Evolutionary conservation across 2,797 vertebrate genomes (phyloP).

Genomic region (Crax fasciolata): DNA sequence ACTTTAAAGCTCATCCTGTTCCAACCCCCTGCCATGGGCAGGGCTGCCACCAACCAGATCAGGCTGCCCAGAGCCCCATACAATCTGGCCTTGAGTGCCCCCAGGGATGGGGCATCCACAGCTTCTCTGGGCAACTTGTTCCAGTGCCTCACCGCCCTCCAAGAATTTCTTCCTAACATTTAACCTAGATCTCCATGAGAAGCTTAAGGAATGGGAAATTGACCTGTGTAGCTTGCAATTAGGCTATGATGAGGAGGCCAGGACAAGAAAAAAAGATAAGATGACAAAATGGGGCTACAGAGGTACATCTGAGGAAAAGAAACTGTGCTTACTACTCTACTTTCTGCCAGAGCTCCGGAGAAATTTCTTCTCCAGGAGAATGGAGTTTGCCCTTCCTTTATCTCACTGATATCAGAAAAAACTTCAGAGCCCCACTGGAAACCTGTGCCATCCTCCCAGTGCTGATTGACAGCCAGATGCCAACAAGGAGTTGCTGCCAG

Average conservation of each 20-base stretch:
- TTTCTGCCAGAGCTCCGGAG: neutral
- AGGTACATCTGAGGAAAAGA: neutral
- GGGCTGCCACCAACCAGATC: no score
- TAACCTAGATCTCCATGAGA: neutral
- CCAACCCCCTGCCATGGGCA: no score
- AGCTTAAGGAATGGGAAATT: neutral
- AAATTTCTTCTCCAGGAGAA: neutral
- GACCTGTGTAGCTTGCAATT: neutral
- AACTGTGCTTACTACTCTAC: neutral
- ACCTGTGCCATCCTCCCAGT: neutral
- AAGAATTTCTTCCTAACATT: no score
- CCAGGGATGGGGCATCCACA: no score
- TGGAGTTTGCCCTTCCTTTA: neutral
- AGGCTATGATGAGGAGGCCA: neutral
- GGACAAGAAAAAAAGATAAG: neutral
- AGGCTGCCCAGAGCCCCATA: no score
- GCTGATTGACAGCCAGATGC: neutral
- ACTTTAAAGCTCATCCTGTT: no score
- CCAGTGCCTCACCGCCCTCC: no score
- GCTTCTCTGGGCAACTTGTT: no score
- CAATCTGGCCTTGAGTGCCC: no score
- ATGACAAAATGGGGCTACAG: neutral
- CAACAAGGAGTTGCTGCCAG: neutral
- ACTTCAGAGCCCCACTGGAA: neutral
- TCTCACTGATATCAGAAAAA: neutral